phyloP scores from a whole-genome alignment of 2,888 invertebrate genomes.

The Scrobipalpa costella region DNA sequence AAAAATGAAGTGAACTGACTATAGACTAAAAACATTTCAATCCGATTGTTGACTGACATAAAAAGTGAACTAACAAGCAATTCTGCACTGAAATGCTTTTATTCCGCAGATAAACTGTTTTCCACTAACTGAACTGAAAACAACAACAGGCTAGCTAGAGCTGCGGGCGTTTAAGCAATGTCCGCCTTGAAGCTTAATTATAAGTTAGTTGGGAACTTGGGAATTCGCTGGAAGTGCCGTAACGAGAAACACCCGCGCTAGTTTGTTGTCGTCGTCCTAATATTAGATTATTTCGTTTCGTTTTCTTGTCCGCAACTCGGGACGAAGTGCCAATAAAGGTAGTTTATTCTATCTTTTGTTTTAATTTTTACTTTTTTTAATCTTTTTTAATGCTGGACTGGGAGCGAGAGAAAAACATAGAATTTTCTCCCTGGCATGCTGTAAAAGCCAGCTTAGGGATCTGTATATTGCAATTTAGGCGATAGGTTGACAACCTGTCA shows the following conservation, averaged over 20 bases:
- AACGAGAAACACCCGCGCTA: neutral
- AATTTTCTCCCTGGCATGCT: no score
- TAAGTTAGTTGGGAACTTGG: slow-evolving; percentile 6
- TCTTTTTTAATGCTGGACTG: no score
- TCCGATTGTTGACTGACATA: no score
- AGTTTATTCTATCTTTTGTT: neutral
- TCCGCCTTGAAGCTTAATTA: slow-evolving; percentile 12
- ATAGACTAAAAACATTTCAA: no score
- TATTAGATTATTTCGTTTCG: slow-evolving; percentile 1
- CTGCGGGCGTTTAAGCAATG: slow-evolving; percentile 4
- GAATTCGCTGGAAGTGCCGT: neutral
- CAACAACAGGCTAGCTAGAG: neutral
- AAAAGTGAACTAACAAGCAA: neutral
- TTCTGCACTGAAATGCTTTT: neutral
- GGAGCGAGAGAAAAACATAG: no score
- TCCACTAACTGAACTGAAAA: neutral
- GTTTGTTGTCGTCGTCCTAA: neutral
- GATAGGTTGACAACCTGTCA: no score
- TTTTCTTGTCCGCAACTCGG: neutral
- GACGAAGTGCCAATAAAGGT: neutral
- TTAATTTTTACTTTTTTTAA: no score
- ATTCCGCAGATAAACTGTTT: slow-evolving; percentile 3
- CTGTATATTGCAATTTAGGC: no score
- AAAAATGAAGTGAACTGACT: no score
- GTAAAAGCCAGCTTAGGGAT: no score